Conservation (phyloP, 2,113 vertebrate species). For the Elachura formosa region DNA sequence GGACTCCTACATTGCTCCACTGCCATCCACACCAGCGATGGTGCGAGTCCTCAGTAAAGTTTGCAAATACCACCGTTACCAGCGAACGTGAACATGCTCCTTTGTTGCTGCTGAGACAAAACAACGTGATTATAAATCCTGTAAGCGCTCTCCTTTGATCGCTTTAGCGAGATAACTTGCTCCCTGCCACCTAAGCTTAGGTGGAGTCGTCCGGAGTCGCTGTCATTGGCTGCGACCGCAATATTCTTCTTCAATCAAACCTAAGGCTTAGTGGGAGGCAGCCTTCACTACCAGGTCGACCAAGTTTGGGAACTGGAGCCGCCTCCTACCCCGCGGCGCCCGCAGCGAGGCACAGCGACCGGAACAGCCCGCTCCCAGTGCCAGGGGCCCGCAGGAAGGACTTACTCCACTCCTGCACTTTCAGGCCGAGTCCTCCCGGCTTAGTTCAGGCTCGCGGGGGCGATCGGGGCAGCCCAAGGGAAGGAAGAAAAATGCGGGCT, state of each 20-base stretch:
- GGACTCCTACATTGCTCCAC: neutral
- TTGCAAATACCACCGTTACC: neutral
- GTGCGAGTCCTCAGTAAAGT: rapidly evolving
- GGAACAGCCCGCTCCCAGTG: rapidly evolving
- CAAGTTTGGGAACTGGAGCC: neutral
- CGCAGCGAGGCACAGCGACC: neutral
- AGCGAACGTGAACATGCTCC: neutral
- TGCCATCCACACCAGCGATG: rapidly evolving
- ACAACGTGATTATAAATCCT: neutral
- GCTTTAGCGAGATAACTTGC: neutral
- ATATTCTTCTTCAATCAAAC: neutral
- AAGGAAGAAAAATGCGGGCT: neutral
- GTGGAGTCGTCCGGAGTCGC: neutral
- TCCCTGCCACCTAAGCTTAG: neutral
- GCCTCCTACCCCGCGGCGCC: neutral
- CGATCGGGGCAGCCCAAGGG: neutral
- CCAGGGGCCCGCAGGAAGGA: rapidly evolving
- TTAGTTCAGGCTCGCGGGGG: neutral
- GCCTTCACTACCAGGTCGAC: neutral
- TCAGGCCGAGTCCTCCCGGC: neutral
- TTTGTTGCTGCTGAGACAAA: neutral
- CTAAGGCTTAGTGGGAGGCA: neutral
- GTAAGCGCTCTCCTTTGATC: rapidly evolving
- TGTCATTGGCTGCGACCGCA: neutral
- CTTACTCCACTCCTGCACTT: neutral